Conservation (phyloP, 2,797 vertebrate species). For the Gila robusta region DNA sequence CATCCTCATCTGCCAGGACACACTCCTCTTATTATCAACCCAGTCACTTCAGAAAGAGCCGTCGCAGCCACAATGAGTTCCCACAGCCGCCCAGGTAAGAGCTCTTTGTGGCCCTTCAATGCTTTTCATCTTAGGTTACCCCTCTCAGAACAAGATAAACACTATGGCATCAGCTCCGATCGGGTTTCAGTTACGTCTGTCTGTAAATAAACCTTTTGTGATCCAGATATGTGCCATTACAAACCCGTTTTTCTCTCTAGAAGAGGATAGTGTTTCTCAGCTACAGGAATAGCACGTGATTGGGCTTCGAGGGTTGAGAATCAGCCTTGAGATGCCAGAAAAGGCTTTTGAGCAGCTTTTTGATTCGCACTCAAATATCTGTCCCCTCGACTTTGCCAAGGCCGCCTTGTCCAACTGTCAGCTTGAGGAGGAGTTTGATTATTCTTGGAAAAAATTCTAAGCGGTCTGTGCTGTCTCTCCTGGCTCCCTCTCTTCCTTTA, state of each 20-base stretch:
- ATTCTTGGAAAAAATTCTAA: slow-evolving; percentile 51
- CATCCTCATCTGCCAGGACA: slow-evolving; percentile 58
- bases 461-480: slow-evolving; percentile 12
- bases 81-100: slow-evolving; percentile 78
- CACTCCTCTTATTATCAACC: slow-evolving; percentile 32
- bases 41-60: slow-evolving; percentile 27
- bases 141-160: slow-evolving; percentile 33
- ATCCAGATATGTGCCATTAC: slow-evolving; percentile 49
- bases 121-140: slow-evolving; percentile 5
- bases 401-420: slow-evolving; percentile 57
- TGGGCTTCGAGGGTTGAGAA: slow-evolving; percentile 41
- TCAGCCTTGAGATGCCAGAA: slow-evolving; percentile 58
- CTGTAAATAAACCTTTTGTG: slow-evolving; percentile 42
- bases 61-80: slow-evolving; percentile 73
- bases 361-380: slow-evolving; percentile 58
- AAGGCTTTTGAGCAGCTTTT: slow-evolving; percentile 49
- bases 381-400: slow-evolving; percentile 53
- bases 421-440: slow-evolving; percentile 47
- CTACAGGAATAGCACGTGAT: slow-evolving; percentile 44
- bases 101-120: not conserved
- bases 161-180: not conserved
- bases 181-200: slow-evolving; percentile 37
- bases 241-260: slow-evolving; percentile 37
- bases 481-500: slow-evolving; percentile 29
- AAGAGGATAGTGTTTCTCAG: slow-evolving; percentile 16